These are phyloP conservation scores for Chymomyza costata DNA, from an alignment of 1,140 invertebrate species.

Conservation along the genomic window DNA sequence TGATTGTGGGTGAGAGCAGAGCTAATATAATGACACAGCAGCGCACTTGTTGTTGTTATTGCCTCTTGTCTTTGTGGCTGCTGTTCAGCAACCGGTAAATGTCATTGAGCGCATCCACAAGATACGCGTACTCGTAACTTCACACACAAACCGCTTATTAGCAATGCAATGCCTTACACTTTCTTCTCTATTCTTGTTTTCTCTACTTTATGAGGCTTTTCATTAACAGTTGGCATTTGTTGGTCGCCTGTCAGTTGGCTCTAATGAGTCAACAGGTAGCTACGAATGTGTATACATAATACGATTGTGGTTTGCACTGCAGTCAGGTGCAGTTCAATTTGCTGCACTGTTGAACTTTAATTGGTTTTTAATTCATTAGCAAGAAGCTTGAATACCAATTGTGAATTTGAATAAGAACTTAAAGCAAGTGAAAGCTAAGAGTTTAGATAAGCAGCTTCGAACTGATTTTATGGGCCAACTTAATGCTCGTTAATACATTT, in stretches of 20 bases:
- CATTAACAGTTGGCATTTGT: constrained; percentile 28
- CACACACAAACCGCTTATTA: constrained; percentile 49
- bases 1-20: constrained; percentile 34
- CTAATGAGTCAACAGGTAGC: constrained; percentile 63
- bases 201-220: constrained; percentile 38
- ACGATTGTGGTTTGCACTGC: constrained; percentile 29
- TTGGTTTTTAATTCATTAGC: no score
- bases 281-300: constrained; percentile 56
- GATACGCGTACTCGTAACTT: constrained; percentile 5
- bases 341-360: no score
- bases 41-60: constrained; percentile 25
- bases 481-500: no score
- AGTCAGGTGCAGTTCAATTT: constrained; percentile 1
- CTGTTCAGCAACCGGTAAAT: neutral
- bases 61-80: constrained; percentile 8
- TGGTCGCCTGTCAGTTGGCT: neutral
- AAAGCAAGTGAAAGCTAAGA: no score
- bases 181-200: constrained; percentile 4
- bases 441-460: no score
- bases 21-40: constrained; percentile 59
- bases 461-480: no score
- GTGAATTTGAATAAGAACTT: no score
- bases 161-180: constrained; percentile 50
- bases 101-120: constrained; percentile 18
- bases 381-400: no score